A percentile compares a stretch with the other conserved stretches of the same genome.
These are phyloP conservation scores for Notothenia rossii DNA, from an alignment of 2,113 vertebrate genomes.

Conservation along the genomic window DNA sequence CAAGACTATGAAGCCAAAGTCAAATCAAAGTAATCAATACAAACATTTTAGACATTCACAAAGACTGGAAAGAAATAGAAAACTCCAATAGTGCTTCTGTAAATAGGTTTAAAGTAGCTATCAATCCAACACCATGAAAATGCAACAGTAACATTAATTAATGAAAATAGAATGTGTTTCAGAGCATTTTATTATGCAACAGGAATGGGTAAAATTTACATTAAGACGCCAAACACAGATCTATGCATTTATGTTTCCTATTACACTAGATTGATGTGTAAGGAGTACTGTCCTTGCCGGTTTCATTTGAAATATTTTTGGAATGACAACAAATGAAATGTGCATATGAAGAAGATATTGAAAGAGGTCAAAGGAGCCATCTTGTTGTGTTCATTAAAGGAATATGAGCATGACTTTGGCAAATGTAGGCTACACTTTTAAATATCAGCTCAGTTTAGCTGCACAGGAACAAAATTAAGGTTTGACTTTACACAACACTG, in stretches of 20 bases:
- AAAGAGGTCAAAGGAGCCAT: not conserved
- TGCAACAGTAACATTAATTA: not conserved
- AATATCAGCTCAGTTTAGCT: constrained; percentile 12
- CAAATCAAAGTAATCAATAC: not conserved
- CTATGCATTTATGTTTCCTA: not conserved
- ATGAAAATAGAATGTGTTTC: constrained; percentile 1
- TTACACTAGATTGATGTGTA: constrained; percentile 10
- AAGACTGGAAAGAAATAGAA: not conserved
- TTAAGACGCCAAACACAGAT: not conserved
- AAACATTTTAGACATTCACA: constrained; percentile 26
- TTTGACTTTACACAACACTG: not conserved
- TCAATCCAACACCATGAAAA: not conserved
- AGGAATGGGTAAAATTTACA: constrained; percentile 10
- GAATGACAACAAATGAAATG: constrained; percentile 27
- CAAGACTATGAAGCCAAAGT: not conserved
- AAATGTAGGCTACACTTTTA: constrained; percentile 1
- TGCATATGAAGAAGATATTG: not conserved
- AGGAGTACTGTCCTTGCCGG: not conserved
- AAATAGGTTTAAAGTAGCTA: not conserved
- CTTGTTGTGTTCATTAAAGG: not conserved
- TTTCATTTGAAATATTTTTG: constrained; percentile 1
- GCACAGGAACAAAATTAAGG: not conserved
- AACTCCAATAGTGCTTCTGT: not conserved
- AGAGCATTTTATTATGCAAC: not conserved
- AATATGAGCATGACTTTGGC: constrained; percentile 20